Evolutionary conservation across 2,888 invertebrate genomes (phyloP).

Genomic region (Notocelia uddmanniana): DNA sequence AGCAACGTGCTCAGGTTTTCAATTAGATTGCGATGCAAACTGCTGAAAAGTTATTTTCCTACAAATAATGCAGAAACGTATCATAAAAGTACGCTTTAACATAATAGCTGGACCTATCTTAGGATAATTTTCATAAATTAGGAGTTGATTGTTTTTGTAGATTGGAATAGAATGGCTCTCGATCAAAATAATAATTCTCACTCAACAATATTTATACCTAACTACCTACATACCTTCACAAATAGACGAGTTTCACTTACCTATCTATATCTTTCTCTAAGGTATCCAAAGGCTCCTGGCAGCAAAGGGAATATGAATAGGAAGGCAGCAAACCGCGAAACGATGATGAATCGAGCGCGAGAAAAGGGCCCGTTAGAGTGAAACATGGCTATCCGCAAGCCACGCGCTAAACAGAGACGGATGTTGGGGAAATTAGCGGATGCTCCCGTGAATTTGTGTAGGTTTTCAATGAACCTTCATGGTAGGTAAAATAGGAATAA

Average conservation of each 20-base stretch:
- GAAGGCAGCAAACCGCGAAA: conserved; percentile 85
- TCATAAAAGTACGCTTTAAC: not conserved
- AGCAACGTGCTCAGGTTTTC: conserved; percentile 43
- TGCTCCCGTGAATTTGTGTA: conserved; percentile 84
- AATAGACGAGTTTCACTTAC: not conserved
- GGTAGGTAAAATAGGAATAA: conserved; percentile 86
- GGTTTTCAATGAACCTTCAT: conserved; percentile 85
- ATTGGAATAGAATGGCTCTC: not conserved
- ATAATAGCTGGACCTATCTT: not conserved
- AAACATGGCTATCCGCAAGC: conserved; percentile 57
- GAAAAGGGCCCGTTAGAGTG: conserved; percentile 74
- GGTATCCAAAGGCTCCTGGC: conserved; percentile 33
- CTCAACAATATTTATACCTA: not conserved
- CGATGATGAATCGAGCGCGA: conserved; percentile 83
- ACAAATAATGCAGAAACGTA: not conserved
- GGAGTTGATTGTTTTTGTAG: not conserved
- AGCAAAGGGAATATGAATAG: conserved; percentile 80
- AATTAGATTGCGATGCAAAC: conserved; percentile 22
- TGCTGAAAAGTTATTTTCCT: conserved; percentile 1
- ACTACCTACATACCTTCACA: not conserved
- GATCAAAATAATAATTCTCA: not conserved
- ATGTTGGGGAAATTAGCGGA: conserved; percentile 77
- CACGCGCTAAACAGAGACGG: conserved; percentile 65
- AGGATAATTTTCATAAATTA: not conserved
- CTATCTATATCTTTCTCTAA: conserved; percentile 26